Evolutionary conservation across 1,140 invertebrate species (phyloP).

Genomic region (Calosoma granatense): DNA sequence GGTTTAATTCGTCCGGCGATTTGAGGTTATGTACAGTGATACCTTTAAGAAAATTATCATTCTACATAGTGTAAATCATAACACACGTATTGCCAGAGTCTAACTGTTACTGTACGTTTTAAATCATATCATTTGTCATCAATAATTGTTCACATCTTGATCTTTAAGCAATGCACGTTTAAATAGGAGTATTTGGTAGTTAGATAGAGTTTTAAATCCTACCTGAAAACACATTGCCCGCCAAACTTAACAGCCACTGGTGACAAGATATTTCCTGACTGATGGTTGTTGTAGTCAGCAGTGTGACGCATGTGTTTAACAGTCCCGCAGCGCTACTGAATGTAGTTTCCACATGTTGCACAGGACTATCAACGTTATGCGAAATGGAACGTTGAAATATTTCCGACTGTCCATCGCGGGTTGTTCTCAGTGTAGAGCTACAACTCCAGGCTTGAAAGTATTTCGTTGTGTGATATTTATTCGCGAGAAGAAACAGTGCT

Average conservation of each 20-base stretch:
- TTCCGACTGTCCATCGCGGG: background rate
- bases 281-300: slow-evolving; percentile 46
- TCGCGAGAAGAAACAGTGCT: slow-evolving; percentile 35
- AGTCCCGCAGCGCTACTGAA: slow-evolving; percentile 21
- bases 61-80: slow-evolving; percentile 8
- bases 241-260: slow-evolving; percentile 46
- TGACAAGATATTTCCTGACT: slow-evolving; percentile 54
- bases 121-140: too few species aligned
- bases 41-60: slow-evolving; percentile 13
- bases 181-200: too few species aligned
- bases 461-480: slow-evolving; percentile 33
- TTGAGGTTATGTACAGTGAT: slow-evolving; percentile 32
- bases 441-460: slow-evolving; percentile 39
- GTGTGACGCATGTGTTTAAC: slow-evolving; percentile 34
- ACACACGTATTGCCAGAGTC: too few species aligned
- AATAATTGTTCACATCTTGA: too few species aligned
- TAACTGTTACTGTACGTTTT: too few species aligned
- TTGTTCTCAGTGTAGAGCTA: slow-evolving; percentile 15
- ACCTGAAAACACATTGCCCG: slow-evolving; percentile 56
- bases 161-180: too few species aligned
- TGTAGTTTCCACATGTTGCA: background rate
- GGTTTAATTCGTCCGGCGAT: slow-evolving; percentile 13
- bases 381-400: slow-evolving; percentile 14
- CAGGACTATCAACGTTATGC: background rate
- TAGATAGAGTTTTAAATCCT: too few species aligned